These are phyloP conservation scores for Procambarus clarkii DNA, from an alignment of 1,140 invertebrate genomes.

Conservation along the genomic window DNA sequence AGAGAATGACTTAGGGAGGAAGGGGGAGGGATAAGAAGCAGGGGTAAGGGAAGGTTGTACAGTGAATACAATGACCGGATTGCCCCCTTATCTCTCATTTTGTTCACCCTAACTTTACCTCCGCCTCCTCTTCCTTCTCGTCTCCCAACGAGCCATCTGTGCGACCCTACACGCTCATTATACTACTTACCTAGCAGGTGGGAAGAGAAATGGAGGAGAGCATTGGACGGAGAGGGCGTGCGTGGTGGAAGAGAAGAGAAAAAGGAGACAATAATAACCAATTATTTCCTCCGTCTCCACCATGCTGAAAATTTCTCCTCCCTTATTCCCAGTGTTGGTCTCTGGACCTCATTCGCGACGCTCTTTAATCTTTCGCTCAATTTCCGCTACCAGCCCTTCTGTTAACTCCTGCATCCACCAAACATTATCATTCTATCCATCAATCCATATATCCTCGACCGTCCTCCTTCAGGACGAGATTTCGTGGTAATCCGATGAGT, in stretches of 20 bases:
- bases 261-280: not conserved
- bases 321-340: too few relatives aligned
- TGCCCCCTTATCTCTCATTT: not conserved
- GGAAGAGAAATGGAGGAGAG: conserved; percentile 1
- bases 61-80: too few relatives aligned
- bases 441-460: not conserved
- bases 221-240: not conserved
- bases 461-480: not conserved
- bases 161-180: conserved; percentile 4
- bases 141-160: not conserved
- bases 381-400: not conserved
- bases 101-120: not conserved
- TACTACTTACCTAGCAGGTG: not conserved
- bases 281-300: not conserved
- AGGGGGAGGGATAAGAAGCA: not conserved
- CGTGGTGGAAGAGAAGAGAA: not conserved
- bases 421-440: not conserved
- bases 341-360: not conserved
- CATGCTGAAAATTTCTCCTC: too few relatives aligned
- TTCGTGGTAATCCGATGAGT: too few relatives aligned
- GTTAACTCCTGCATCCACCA: too few relatives aligned
- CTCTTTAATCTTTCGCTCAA: not conserved
- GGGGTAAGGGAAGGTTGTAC: too few relatives aligned
- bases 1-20: not conserved
- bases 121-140: not conserved